Evolutionary conservation across 2,797 vertebrate genomes (phyloP).

Genomic region (Mormyrus proboscirostris): DNA sequence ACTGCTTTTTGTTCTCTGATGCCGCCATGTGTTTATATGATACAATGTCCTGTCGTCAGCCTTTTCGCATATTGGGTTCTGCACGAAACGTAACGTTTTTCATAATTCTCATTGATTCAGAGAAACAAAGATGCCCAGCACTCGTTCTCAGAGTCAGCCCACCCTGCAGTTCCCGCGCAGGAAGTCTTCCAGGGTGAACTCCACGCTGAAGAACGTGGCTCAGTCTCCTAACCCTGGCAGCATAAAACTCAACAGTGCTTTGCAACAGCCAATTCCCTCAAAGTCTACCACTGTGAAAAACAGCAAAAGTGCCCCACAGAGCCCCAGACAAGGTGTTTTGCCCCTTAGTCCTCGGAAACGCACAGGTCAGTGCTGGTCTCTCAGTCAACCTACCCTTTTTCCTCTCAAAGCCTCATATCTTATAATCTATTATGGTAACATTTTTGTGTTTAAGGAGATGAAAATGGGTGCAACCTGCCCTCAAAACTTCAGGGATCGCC

Average conservation of each 20-base stretch:
- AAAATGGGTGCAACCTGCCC: constrained; percentile 78
- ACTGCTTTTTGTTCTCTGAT: background rate
- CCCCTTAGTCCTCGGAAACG: constrained; percentile 88
- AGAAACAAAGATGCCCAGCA: constrained; percentile 65
- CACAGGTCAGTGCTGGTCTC: constrained; percentile 58
- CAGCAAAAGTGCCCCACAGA: constrained; percentile 5
- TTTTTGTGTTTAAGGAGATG: constrained; percentile 63
- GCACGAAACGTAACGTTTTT: background rate
- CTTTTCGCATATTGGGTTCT: background rate
- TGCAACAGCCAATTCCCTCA: constrained; percentile 9
- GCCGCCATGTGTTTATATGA: background rate
- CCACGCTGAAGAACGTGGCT: constrained; percentile 33
- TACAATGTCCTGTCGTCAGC: background rate
- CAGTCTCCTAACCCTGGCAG: background rate
- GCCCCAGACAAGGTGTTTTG: constrained; percentile 35
- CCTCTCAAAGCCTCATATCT: background rate
- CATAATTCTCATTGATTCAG: background rate
- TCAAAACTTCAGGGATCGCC: constrained; percentile 65
- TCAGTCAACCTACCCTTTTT: background rate
- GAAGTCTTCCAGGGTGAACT: constrained; percentile 50
- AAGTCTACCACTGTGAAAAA: constrained; percentile 26
- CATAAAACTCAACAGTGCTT: background rate
- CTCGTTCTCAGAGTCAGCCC: constrained; percentile 68
- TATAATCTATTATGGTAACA: background rate
- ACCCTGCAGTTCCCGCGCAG: constrained; percentile 73